These are phyloP conservation scores for Leptopilina myrica DNA, from an alignment of 2,888 invertebrate genomes.

Conservation along the genomic window DNA sequence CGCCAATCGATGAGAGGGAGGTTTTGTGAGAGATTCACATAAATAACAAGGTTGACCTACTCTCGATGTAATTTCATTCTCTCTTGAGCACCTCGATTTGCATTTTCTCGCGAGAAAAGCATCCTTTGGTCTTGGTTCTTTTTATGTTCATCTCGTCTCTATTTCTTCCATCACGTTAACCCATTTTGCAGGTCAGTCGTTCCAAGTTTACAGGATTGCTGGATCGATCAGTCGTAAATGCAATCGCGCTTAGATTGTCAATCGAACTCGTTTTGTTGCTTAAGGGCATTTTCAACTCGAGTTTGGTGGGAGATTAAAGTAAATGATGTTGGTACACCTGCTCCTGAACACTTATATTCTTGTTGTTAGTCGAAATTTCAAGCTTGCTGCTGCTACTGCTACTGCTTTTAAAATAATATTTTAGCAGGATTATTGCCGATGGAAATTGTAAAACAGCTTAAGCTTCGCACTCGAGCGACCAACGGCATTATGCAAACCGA, in stretches of 20 bases:
- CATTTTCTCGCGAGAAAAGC: conserved; percentile 25
- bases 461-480: conserved; percentile 65
- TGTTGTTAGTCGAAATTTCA: conserved; percentile 11
- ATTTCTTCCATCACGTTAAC: conserved; percentile 36
- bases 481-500: conserved; percentile 70
- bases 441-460: conserved; percentile 69
- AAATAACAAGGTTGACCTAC: conserved; percentile 9
- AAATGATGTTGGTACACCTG: conserved; percentile 71
- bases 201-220: conserved; percentile 42
- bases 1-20: background rate
- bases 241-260: conserved; percentile 64
- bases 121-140: background rate
- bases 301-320: conserved; percentile 70
- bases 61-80: background rate
- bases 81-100: background rate
- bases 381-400: conserved; percentile 4
- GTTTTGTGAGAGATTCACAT: background rate
- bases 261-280: conserved; percentile 51
- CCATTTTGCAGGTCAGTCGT: conserved; percentile 49
- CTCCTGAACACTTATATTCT: conserved; percentile 55
- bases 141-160: conserved; percentile 22
- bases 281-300: conserved; percentile 45
- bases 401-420: conserved; percentile 70
- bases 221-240: conserved; percentile 55
- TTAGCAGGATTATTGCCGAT: conserved; percentile 70